phyloP scores from a whole-genome alignment of 2,888 invertebrate genomes.

The Neoaliturus tenellus region DNA sequence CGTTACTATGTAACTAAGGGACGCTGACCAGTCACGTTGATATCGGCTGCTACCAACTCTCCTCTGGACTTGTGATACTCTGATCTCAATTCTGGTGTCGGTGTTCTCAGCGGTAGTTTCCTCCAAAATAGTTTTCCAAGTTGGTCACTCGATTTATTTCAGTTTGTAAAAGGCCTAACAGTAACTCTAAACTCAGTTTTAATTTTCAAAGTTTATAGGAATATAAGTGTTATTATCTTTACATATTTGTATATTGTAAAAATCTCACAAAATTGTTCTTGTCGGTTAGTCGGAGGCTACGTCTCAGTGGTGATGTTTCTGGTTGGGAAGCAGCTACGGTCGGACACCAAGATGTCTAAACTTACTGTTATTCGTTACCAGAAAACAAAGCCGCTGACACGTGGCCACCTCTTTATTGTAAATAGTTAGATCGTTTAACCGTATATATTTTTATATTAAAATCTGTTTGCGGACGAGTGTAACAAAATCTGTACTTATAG shows the following conservation, averaged over 20 bases:
- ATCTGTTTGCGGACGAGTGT: conserved; percentile 32
- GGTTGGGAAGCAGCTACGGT: no score
- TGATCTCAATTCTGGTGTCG: conserved; percentile 50
- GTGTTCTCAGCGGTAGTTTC: conserved; percentile 4
- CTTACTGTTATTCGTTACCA: not conserved
- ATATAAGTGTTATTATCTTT: conserved; percentile 42
- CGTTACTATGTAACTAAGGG: conserved; percentile 41
- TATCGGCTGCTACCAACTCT: not conserved
- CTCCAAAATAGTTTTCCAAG: not conserved
- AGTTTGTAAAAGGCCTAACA: conserved; percentile 45
- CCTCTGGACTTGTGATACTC: conserved; percentile 46
- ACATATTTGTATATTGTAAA: conserved; percentile 40
- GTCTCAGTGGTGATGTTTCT: not conserved
- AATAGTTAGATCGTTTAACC: conserved; percentile 47
- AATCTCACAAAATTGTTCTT: conserved; percentile 40
- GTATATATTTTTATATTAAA: conserved; percentile 48
- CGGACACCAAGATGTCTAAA: not conserved
- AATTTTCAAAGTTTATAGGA: conserved; percentile 24
- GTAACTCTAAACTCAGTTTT: not conserved
- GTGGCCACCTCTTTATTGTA: conserved; percentile 35
- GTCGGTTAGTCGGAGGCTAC: not conserved
- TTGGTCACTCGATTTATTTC: not conserved
- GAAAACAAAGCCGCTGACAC: not conserved
- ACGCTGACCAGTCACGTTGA: conserved; percentile 39
- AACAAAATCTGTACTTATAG: conserved; percentile 55